Percentiles rank a stretch among this genome's conserved stretches.
These are phyloP conservation scores for Dendrocincla tyrannina DNA, from an alignment of 2,797 vertebrate genomes.

Conservation along the genomic window DNA sequence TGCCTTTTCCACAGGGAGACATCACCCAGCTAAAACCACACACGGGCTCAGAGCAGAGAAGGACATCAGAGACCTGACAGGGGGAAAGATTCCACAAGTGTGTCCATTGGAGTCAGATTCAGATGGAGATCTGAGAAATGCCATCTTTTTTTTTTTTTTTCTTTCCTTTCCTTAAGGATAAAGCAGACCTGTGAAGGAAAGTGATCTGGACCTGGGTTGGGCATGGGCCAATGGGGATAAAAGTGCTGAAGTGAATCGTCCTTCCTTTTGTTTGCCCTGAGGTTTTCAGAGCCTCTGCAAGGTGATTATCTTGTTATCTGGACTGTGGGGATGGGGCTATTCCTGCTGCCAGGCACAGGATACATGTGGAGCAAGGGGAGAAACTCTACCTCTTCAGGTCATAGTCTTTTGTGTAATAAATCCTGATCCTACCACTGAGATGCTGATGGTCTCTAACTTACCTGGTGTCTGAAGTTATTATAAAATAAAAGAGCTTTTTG, in stretches of 20 bases:
- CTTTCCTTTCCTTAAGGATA: neutral
- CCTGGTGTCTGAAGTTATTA: neutral
- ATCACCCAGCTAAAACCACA: neutral
- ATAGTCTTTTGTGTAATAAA: neutral
- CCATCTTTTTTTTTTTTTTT: neutral
- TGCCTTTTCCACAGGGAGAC: neutral
- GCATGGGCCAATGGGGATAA: neutral
- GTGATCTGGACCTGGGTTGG: rapidly evolving
- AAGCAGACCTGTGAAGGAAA: neutral
- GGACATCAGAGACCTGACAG: neutral
- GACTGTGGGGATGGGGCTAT: rapidly evolving
- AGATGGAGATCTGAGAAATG: neutral
- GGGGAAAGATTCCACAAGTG: rapidly evolving
- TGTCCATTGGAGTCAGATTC: neutral
- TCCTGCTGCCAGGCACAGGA: neutral
- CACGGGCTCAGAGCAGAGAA: neutral
- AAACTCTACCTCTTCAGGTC: neutral
- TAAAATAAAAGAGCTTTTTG: neutral
- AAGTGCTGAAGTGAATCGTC: neutral
- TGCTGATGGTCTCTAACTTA: neutral
- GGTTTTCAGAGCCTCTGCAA: neutral
- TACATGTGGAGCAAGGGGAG: neutral
- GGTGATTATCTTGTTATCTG: neutral
- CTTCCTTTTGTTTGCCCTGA: neutral
- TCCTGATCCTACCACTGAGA: neutral